A percentile compares a stretch with the other conserved stretches of the same genome.
Conservation (phyloP, 23 tunicate genomes). For the Botrylloides violaceus region DNA sequence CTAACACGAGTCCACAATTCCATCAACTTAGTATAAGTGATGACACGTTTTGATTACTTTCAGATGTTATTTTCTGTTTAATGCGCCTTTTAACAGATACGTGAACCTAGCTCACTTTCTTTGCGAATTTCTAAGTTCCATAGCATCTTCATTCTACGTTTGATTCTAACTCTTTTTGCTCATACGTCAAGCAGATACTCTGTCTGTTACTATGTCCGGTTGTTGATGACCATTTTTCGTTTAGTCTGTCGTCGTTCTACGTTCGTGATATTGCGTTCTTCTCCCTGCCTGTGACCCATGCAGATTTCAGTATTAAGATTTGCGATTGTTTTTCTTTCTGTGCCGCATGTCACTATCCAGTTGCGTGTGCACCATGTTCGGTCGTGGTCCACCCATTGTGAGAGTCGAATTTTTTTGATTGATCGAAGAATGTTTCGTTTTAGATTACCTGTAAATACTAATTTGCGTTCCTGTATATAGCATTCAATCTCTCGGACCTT, state of each 20-base stretch:
- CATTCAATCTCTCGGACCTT: not conserved
- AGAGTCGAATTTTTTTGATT: too few relatives aligned
- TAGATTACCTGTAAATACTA: too few relatives aligned
- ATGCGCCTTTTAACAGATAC: not conserved
- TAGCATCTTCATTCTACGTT: conserved; percentile 1
- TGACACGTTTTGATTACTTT: too few relatives aligned
- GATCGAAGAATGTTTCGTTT: too few relatives aligned
- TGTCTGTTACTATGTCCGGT: too few relatives aligned
- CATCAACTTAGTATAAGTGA: not conserved
- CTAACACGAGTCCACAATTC: not conserved
- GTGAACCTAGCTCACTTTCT: not conserved
- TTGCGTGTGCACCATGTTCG: too few relatives aligned
- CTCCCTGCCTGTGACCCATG: not conserved
- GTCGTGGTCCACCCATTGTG: too few relatives aligned
- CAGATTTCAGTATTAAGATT: not conserved
- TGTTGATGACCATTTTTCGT: not conserved
- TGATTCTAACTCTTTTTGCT: not conserved
- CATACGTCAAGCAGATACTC: not conserved
- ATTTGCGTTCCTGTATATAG: not conserved
- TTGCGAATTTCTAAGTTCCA: not conserved
- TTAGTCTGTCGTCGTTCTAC: not conserved
- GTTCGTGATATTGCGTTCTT: not conserved
- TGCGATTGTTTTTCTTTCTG: not conserved
- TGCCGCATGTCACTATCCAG: too few relatives aligned
- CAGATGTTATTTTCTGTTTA: not conserved